Evolutionary conservation across 2,113 vertebrate species (phyloP).

Genomic region (Tretioscincus oriximinensis): DNA sequence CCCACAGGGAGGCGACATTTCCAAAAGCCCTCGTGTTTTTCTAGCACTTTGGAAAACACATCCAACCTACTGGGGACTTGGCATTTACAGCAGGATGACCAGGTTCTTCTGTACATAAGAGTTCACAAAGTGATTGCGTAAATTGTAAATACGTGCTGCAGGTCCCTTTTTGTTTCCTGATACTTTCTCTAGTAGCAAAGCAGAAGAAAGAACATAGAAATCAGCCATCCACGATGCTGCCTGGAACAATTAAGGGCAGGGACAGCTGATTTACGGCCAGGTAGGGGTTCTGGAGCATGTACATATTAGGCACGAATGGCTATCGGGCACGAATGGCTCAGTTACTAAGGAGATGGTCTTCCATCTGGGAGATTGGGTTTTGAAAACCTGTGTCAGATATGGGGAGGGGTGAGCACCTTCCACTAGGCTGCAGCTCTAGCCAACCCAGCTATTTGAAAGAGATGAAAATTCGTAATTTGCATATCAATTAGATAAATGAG

Average conservation of each 20-base stretch:
- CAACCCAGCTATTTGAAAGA: no score
- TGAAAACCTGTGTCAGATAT: no score
- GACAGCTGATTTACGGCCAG: background rate
- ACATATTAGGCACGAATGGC: no score
- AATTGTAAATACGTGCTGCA: background rate
- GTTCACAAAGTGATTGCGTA: background rate
- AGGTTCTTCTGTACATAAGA: slow-evolving; percentile 8
- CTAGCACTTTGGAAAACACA: slow-evolving; percentile 53
- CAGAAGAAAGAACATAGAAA: no score
- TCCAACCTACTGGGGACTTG: slow-evolving; percentile 37
- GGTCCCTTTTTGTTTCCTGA: background rate
- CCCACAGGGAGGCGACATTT: slow-evolving; percentile 53
- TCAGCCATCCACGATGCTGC: background rate
- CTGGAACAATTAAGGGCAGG: background rate
- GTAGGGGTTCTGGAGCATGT: no score
- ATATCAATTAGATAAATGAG: no score
- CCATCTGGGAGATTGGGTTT: no score
- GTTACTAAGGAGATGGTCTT: no score
- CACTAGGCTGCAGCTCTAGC: no score
- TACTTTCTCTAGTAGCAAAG: background rate
- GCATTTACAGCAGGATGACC: slow-evolving; percentile 34
- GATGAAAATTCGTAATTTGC: no score
- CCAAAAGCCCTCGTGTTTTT: slow-evolving; percentile 41
- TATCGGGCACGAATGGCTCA: no score
- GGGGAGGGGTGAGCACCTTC: no score